Evolutionary conservation across 2,888 invertebrate species (phyloP).

Genomic region (Campoplex nolae): DNA sequence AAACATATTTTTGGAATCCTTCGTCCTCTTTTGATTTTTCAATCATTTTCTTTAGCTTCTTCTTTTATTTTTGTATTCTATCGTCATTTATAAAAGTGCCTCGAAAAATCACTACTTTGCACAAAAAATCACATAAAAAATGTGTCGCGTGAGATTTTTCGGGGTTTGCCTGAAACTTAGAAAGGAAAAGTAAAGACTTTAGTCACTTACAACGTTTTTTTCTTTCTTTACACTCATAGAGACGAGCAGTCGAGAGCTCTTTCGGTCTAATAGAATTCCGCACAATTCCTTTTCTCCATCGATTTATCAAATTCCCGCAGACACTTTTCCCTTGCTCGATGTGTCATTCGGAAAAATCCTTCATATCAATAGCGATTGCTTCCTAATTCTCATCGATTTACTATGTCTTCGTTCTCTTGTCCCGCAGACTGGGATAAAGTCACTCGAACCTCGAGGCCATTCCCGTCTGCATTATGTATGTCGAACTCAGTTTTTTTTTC

Average conservation of each 20-base stretch:
- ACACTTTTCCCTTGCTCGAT: slow-evolving; percentile 1
- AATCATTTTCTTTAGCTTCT: too few species aligned
- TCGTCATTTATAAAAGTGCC: neutral
- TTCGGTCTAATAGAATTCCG: slow-evolving; percentile 38
- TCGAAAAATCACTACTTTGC: neutral
- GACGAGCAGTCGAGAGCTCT: slow-evolving; percentile 27
- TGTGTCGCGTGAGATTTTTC: slow-evolving; percentile 9
- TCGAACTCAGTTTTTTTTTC: neutral
- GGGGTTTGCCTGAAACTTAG: neutral
- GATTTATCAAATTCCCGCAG: slow-evolving; percentile 39
- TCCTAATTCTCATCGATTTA: slow-evolving; percentile 8
- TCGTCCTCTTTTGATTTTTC: neutral
- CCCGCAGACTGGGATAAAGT: slow-evolving; percentile 16
- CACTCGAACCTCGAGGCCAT: neutral
- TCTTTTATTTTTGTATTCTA: too few species aligned
- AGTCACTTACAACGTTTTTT: neutral
- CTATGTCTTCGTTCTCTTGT: neutral
- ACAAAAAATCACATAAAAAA: neutral
- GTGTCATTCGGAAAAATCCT: slow-evolving; percentile 7
- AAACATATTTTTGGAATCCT: neutral
- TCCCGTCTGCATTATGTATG: slow-evolving; percentile 17
- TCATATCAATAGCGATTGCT: slow-evolving; percentile 33
- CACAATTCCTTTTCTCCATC: slow-evolving; percentile 36
- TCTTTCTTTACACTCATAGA: neutral
- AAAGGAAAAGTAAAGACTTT: neutral